Percentiles rank a stretch among this genome's conserved stretches.
Evolutionary conservation across 2,797 vertebrate species (phyloP).

Genomic region (Diplodus sargus): DNA sequence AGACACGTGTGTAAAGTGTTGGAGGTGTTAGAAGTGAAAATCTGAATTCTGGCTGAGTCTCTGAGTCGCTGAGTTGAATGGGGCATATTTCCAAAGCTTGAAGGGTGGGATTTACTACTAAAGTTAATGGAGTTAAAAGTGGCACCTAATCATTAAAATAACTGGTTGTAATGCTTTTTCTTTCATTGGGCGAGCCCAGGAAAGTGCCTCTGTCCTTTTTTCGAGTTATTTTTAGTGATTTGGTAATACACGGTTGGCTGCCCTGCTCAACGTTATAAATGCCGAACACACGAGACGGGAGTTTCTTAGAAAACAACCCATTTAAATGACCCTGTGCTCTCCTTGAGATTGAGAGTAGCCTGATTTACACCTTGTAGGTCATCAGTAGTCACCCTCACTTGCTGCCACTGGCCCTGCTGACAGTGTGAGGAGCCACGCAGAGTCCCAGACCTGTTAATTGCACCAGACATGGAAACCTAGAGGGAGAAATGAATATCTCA

Average conservation of each 20-base stretch:
- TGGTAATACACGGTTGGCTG: background rate
- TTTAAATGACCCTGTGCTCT: constrained; percentile 43
- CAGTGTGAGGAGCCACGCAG: constrained; percentile 56
- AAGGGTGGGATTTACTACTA: constrained; percentile 25
- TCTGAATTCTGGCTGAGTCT: background rate
- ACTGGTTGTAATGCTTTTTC: constrained; percentile 15
- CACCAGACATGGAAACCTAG: constrained; percentile 77
- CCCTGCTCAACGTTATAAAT: constrained; percentile 20
- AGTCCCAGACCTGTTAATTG: constrained; percentile 79
- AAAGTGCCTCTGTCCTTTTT: constrained; percentile 15
- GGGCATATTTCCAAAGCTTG: constrained; percentile 12
- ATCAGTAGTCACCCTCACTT: constrained; percentile 52
- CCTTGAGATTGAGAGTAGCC: constrained; percentile 46
- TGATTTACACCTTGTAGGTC: constrained; percentile 68
- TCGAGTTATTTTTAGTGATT: constrained; percentile 20
- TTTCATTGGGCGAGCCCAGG: constrained; percentile 17
- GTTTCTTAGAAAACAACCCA: constrained; percentile 26
- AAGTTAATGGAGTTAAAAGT: constrained; percentile 45
- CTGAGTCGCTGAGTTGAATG: constrained; percentile 1
- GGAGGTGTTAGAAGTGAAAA: background rate
- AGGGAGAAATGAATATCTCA: constrained; percentile 83
- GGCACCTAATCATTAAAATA: constrained; percentile 46
- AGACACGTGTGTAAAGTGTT: background rate
- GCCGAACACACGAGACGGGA: constrained; percentile 10
- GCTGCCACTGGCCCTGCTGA: constrained; percentile 49